A percentile compares a stretch with the other conserved stretches of the same genome.
Evolutionary conservation across 2,888 invertebrate genomes (phyloP).

Genomic region (Megamerina dolium): DNA sequence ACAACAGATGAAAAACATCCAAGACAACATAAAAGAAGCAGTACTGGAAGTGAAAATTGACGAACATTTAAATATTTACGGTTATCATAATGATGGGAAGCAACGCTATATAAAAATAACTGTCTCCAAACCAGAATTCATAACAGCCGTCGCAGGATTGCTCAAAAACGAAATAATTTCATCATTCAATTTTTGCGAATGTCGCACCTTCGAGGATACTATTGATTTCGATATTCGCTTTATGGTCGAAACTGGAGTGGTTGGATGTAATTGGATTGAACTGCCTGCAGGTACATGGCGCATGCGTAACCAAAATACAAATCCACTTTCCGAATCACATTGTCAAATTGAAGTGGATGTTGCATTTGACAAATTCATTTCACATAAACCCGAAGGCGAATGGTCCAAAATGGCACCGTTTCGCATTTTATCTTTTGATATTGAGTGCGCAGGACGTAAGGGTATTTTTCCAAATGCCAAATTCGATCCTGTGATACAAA

Average conservation of each 20-base stretch:
- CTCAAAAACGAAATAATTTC: conserved; percentile 66
- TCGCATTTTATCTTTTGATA: conserved; percentile 95
- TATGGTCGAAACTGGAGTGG: conserved; percentile 91
- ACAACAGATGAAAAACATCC: conserved; percentile 74
- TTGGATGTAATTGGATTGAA: conserved; percentile 98
- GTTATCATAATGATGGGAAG: conserved; percentile 75
- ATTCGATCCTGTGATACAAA: conserved; percentile 97
- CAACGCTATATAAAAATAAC: conserved; percentile 77
- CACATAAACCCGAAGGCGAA: conserved; percentile 90
- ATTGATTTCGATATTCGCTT: conserved; percentile 98
- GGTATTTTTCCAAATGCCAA: conserved; percentile 97
- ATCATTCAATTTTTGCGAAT: conserved; percentile 54
- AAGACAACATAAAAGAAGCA: conserved; percentile 71
- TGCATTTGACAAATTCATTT: conserved; percentile 79
- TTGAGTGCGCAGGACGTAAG: conserved; percentile 97
- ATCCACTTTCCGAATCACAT: conserved; percentile 58
- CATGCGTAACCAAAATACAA: conserved; percentile 51
- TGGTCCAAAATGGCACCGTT: conserved; percentile 96
- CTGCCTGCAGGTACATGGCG: conserved; percentile 75
- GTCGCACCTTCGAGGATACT: conserved; percentile 79
- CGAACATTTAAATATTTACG: conserved; percentile 78
- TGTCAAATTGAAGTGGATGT: conserved; percentile 89
- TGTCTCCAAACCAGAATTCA: conserved; percentile 71
- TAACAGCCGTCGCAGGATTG: conserved; percentile 78
- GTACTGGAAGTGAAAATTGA: conserved; percentile 76